Percentiles rank a stretch among this genome's conserved stretches.
These are phyloP conservation scores for Drosophila ironensis DNA, from an alignment of 1,140 invertebrate species.

Conservation along the genomic window DNA sequence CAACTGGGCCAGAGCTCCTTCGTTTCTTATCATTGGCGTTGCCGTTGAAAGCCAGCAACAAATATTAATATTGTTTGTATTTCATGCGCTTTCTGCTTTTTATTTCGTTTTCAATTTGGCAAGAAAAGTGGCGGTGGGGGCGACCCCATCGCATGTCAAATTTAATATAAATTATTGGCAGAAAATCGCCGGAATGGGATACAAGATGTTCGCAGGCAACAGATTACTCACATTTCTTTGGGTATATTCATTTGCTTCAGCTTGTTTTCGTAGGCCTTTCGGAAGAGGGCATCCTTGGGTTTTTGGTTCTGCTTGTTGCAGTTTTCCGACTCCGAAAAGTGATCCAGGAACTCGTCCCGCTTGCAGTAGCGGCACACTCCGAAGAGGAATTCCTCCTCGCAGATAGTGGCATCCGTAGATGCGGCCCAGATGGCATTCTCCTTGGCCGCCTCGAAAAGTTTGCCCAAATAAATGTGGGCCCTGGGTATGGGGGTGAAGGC, in stretches of 20 bases:
- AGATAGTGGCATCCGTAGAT: conserved; percentile 61
- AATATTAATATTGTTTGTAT: conserved; percentile 76
- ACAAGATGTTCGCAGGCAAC: conserved; percentile 4
- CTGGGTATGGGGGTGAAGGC: conserved; percentile 47
- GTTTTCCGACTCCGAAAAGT: conserved; percentile 59
- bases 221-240: conserved; percentile 39
- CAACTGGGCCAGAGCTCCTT: background rate
- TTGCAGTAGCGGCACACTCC: conserved; percentile 68
- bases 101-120: conserved; percentile 64
- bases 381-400: conserved; percentile 60
- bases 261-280: conserved; percentile 46
- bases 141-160: conserved; percentile 33
- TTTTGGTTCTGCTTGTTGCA: conserved; percentile 58
- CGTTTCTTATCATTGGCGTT: conserved; percentile 49
- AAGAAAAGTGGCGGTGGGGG: background rate
- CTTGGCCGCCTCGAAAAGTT: conserved; percentile 26
- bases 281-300: conserved; percentile 47
- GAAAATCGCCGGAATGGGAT: conserved; percentile 12
- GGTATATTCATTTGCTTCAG: conserved; percentile 4
- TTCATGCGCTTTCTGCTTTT: conserved; percentile 44
- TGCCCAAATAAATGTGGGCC: conserved; percentile 61
- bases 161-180: conserved; percentile 58
- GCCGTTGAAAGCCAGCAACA: conserved; percentile 58
- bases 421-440: conserved; percentile 45
- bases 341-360: conserved; percentile 59